phyloP scores from a whole-genome alignment of 2,797 vertebrate species.

The Nyctalus aviator region DNA sequence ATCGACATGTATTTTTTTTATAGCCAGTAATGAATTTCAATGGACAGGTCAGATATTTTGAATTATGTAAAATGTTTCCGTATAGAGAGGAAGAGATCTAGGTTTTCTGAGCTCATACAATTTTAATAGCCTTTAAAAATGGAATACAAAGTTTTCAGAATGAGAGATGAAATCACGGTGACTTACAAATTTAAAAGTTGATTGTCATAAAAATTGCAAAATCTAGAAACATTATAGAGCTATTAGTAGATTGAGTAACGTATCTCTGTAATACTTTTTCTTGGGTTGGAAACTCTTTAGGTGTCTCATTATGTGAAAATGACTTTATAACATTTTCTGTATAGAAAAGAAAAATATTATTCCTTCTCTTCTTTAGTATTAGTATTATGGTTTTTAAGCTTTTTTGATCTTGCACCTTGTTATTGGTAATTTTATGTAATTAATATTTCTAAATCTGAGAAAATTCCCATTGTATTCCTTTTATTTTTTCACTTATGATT shows the following conservation, averaged over 20 bases:
- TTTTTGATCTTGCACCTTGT: conserved; percentile 9
- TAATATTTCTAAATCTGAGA: background rate
- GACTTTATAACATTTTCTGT: conserved; percentile 4
- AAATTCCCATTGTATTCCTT: background rate
- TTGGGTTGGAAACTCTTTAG: background rate
- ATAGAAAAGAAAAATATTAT: background rate
- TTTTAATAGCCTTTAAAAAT: background rate
- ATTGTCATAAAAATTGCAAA: background rate
- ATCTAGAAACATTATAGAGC: background rate
- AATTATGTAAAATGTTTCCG: conserved; percentile 26
- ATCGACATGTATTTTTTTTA: conserved; percentile 34
- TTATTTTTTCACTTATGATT: background rate
- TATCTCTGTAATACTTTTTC: background rate
- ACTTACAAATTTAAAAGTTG: background rate
- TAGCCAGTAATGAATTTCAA: conserved; percentile 55
- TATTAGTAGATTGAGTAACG: background rate
- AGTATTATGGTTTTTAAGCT: background rate
- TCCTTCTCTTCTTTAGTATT: background rate
- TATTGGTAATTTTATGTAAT: background rate
- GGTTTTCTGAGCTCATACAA: background rate
- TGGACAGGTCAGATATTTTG: conserved; percentile 55
- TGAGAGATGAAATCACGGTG: conserved; percentile 11
- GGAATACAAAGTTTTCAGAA: conserved; percentile 31
- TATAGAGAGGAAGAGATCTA: background rate
- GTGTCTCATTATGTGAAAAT: background rate